Evolutionary conservation across 2,888 invertebrate genomes (phyloP), one percentile per base, ranked within the genome.

Genomic region (Harpagoxenus sublaevis): DNA sequence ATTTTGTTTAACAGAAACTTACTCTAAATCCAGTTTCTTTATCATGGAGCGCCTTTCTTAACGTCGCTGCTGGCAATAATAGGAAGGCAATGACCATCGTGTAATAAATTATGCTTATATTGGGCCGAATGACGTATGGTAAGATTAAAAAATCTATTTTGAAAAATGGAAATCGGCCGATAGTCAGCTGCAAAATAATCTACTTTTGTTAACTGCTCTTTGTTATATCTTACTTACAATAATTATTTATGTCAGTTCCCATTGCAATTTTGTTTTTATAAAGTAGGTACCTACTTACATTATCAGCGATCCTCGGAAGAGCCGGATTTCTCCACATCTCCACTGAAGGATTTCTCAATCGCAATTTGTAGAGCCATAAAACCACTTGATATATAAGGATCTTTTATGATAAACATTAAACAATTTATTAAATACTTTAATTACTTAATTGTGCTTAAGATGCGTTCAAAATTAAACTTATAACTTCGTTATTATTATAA

Each of bases 321-420:
- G 62, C 8, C 31, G 70, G 65, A 81, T 86, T 75, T 28, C 74
- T 81, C 90, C 89, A 89, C 66, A 89, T 75, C 3, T 89, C 63
- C 0, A 89, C 39, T n/a, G 51, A 89, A 90, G 9, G 87, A 84
- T 9, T 62, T 83, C 23, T 90, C 90, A 63, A 91, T 89, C 10
- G 90, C 91, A 6, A 86, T 71, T 87, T 91, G 91, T 12, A 91
- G 71, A 10, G 90, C 88, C 23, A 90, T 86, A 35, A 89, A 91
- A 53, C 88, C 91, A 55, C 86, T 88, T 35, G 18, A 39, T 15
- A 91, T 18, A 57, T 90, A 91, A 51, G 88, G 86, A 87, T 91
- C 89, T 91, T 57, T 15, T 2, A 66, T 5, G 15, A 31, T 28
- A 79, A 51, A 57, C 31, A 45, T 57, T 45, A 65, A 62, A 51